Conservation (phyloP, 2,797 vertebrate species). For the Anguilla pacifica region DNA sequence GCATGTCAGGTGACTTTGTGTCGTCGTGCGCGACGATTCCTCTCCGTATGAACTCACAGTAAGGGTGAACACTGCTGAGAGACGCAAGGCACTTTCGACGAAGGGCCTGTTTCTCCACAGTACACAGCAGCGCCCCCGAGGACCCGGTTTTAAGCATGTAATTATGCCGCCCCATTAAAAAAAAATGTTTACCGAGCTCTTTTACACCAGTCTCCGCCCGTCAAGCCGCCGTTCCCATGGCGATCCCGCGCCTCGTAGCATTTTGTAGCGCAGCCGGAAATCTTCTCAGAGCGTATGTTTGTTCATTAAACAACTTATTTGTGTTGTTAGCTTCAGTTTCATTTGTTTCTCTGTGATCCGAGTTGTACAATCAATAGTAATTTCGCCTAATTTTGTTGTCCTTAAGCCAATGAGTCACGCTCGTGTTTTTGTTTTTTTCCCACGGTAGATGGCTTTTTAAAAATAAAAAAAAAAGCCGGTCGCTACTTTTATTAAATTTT, state of each 20-base stretch:
- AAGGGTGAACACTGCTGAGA: background rate
- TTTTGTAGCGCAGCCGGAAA: background rate
- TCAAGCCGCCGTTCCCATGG: slow-evolving; percentile 41
- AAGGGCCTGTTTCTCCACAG: slow-evolving; percentile 34
- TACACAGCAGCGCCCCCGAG: slow-evolving; percentile 18
- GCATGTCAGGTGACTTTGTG: background rate
- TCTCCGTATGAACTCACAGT: background rate
- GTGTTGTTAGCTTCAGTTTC: background rate
- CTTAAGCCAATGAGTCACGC: background rate
- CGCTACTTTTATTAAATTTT: background rate
- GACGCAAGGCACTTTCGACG: background rate
- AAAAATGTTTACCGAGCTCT: slow-evolving; percentile 48
- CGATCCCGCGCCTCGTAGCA: slow-evolving; percentile 30
- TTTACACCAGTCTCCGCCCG: slow-evolving; percentile 51
- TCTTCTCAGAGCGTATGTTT: slow-evolving; percentile 12
- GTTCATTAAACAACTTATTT: background rate
- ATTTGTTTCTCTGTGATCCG: background rate
- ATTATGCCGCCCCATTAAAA: slow-evolving; percentile 43
- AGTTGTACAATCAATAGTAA: background rate
- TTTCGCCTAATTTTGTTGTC: background rate
- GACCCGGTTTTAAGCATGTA: slow-evolving; percentile 36
- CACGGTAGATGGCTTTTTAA: background rate
- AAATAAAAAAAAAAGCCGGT: background rate
- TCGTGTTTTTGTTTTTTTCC: too few species aligned
- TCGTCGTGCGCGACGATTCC: background rate